Evolutionary conservation across 2,888 invertebrate genomes (phyloP).

Genomic region (Drosophila algonquin): DNA sequence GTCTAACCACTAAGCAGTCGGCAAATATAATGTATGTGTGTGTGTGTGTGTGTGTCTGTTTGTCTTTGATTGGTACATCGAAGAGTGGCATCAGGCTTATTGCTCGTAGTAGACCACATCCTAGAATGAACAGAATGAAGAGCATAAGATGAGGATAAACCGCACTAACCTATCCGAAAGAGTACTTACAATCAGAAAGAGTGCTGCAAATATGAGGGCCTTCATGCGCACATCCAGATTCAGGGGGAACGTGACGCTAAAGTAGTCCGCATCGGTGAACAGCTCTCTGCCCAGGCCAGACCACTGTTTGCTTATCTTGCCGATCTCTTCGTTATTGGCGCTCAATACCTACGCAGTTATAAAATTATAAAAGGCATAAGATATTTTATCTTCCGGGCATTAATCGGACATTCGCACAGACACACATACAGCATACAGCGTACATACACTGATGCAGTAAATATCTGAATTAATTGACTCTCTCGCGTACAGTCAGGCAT

Average conservation of each 20-base stretch:
- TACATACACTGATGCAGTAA: slow-evolving; percentile 4
- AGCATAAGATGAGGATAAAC: neutral
- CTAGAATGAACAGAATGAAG: slow-evolving; percentile 11
- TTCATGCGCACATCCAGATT: slow-evolving; percentile 93
- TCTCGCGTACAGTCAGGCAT: slow-evolving; percentile 44
- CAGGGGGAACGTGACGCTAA: slow-evolving; percentile 93
- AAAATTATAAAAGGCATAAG: slow-evolving; percentile 46
- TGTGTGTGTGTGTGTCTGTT: slow-evolving; percentile 6
- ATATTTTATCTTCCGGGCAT: slow-evolving; percentile 23
- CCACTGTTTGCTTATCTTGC: slow-evolving; percentile 94
- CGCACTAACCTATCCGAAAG: neutral
- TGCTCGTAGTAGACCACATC: slow-evolving; percentile 52
- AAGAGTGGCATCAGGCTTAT: slow-evolving; percentile 17
- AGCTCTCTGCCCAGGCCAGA: slow-evolving; percentile 90
- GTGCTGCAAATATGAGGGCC: slow-evolving; percentile 89
- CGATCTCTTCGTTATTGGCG: slow-evolving; percentile 90
- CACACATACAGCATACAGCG: neutral
- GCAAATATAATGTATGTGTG: slow-evolving; percentile 21
- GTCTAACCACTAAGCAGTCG: slow-evolving; percentile 53
- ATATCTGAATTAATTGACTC: slow-evolving; percentile 49
- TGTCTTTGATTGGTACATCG: neutral
- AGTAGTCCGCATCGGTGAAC: slow-evolving; percentile 93
- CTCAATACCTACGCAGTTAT: slow-evolving; percentile 87
- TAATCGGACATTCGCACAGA: slow-evolving; percentile 22
- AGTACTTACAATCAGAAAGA: slow-evolving; percentile 89